A percentile compares a stretch with the other conserved stretches of the same genome.
These are phyloP conservation scores for Pristionchus arcanus DNA, from an alignment of 2,888 invertebrate genomes.

Conservation along the genomic window DNA sequence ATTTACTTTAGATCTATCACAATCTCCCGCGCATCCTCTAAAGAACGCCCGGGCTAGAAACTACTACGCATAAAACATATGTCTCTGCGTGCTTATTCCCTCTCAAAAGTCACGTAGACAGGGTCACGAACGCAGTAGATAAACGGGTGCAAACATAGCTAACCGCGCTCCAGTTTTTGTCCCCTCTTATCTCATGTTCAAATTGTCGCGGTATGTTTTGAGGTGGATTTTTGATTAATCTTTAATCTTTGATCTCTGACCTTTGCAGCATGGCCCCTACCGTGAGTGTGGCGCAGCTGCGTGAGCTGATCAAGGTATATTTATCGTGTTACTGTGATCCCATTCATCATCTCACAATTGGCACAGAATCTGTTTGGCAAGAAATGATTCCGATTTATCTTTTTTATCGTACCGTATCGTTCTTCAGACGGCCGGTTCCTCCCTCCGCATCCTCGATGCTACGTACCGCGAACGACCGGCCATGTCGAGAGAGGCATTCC, in stretches of 20 bases:
- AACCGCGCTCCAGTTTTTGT: too few species aligned
- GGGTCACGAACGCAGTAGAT: too few species aligned
- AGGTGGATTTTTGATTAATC: neutral
- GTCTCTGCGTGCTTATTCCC: too few species aligned
- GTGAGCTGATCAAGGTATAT: conserved; percentile 43
- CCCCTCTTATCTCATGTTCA: too few species aligned
- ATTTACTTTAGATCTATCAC: neutral
- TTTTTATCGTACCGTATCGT: neutral
- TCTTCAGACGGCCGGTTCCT: neutral
- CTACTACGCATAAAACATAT: too few species aligned
- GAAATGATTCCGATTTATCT: too few species aligned
- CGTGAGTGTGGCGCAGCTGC: conserved; percentile 49
- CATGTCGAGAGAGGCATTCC: conserved; percentile 3
- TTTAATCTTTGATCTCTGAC: neutral
- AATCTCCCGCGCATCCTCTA: neutral
- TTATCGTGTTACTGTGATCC: neutral
- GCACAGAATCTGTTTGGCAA: too few species aligned
- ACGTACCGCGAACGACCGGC: conserved; percentile 35
- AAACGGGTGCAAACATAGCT: too few species aligned
- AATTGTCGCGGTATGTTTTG: too few species aligned
- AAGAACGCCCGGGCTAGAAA: too few species aligned
- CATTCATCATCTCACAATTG: neutral
- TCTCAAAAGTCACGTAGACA: too few species aligned
- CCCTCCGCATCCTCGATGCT: conserved; percentile 19
- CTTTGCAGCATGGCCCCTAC: conserved; percentile 35